phyloP scores from a whole-genome alignment of 1,140 invertebrate species.

The Danaus melanippus region DNA sequence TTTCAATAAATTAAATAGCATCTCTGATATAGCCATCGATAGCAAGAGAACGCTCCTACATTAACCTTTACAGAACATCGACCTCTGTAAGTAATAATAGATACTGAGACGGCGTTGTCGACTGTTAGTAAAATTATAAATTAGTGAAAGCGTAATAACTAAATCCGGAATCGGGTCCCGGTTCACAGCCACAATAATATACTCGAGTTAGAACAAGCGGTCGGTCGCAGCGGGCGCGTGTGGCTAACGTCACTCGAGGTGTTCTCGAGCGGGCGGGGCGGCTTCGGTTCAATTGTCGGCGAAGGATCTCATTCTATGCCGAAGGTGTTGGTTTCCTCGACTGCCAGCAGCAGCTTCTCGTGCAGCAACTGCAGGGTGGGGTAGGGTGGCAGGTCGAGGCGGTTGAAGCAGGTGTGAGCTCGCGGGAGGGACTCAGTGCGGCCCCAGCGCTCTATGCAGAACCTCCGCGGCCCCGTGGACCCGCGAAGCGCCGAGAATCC shows the following conservation, averaged over 20 bases:
- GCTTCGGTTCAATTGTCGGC: too few relatives aligned
- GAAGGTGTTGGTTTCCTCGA: constrained; percentile 98
- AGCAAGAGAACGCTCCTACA: background rate
- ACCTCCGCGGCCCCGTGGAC: constrained; percentile 95
- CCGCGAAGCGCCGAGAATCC: constrained; percentile 95
- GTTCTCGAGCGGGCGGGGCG: too few relatives aligned
- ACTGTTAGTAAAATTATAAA: constrained; percentile 43
- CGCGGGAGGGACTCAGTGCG: constrained; percentile 94
- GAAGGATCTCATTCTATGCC: constrained; percentile 87
- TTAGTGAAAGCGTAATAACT: constrained; percentile 67
- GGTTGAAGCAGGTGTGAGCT: constrained; percentile 98
- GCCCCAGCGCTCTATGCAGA: constrained; percentile 99
- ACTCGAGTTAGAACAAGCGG: constrained; percentile 17
- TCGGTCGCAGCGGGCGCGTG: too few relatives aligned
- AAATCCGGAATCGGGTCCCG: constrained; percentile 48
- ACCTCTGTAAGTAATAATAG: constrained; percentile 5
- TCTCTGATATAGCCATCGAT: constrained; percentile 25
- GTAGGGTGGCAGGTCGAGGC: constrained; percentile 96
- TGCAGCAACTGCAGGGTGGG: constrained; percentile 93
- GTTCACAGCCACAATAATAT: constrained; percentile 67
- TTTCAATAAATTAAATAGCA: constrained; percentile 31
- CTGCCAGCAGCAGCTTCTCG: constrained; percentile 94
- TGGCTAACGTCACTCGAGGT: too few relatives aligned
- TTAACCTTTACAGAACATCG: background rate
- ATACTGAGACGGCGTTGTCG: constrained; percentile 9